Evolutionary conservation across 1,140 invertebrate genomes (phyloP), one percentile per base, ranked within the genome.

Genomic region (Euwallacea fornicatus): DNA sequence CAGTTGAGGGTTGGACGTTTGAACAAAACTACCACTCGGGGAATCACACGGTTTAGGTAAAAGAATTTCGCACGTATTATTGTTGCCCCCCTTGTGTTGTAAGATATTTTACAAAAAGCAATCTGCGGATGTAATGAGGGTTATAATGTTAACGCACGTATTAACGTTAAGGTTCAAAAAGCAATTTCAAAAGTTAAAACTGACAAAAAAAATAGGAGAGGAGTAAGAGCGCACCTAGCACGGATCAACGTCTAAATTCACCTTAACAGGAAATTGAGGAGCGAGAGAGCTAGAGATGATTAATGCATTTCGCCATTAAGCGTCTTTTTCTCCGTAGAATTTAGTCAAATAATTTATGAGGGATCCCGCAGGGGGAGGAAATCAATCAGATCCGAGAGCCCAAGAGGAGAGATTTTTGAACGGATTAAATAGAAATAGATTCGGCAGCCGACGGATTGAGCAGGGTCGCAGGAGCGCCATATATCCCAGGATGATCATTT

Each of bases 301-400:
- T 63, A 63, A 63, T 63, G 61, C 21, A 63, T 63, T 63, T 63
- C n/a, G 61, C 61, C 61, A 63, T 63, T 63, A 63, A 44, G 44
- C 43, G 42, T 47, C 61, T 63, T 63, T 63, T 63, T 63, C 61
- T 63, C n/a, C n/a, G 47, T 47, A 50, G 61, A 63, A 63, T 63
- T 63, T 63, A 63, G 61, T 63, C 43, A 63, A 63, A 63, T 63
- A 63, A 63, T 63, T 63, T 63, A 63, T 63, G 61, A 47, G 61
- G 47, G 61, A 47, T 63, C 61, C 61, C 61, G 42, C 61, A 63
- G 61, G 61, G 61, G 46, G 46, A 63, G 11, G 61, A 50, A 63
- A 63, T 63, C 61, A 63, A 63, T 63, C 61, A 63, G 61, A 47
- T 16, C 61, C 41, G 9, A 16, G 41, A 63, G 61, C 46, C 44